Evolutionary conservation across 1,140 invertebrate species (phyloP).

Genomic region (Holcopasites calliopsidis): DNA sequence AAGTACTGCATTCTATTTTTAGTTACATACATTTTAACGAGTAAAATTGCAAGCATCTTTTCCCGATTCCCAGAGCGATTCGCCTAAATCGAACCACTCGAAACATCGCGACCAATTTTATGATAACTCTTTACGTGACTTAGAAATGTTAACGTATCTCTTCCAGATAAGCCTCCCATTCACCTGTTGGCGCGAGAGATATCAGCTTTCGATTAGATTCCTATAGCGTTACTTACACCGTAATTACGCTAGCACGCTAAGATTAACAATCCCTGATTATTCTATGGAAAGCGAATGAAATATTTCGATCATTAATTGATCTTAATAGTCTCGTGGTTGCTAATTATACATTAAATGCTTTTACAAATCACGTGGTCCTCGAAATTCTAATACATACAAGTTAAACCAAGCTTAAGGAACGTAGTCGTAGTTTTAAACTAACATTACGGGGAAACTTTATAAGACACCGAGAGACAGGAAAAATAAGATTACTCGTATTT

Average conservation of each 20-base stretch:
- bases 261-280: neutral
- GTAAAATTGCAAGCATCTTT: slow-evolving; percentile 26
- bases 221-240: neutral
- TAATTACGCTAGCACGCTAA: neutral
- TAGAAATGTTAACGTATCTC: neutral
- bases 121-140: neutral
- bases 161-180: slow-evolving; percentile 1
- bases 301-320: neutral
- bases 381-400: too few species aligned
- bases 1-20: slow-evolving; percentile 30
- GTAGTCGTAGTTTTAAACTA: too few species aligned
- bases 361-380: too few species aligned
- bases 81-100: neutral
- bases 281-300: neutral
- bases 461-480: too few species aligned
- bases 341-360: too few species aligned
- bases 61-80: neutral
- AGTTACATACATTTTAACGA: slow-evolving; percentile 13
- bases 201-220: slow-evolving; percentile 10
- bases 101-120: neutral
- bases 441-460: too few species aligned
- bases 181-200: neutral
- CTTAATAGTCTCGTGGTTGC: too few species aligned
- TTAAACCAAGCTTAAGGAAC: too few species aligned
- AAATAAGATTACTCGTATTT: neutral